Conservation (phyloP, 92 coral and sea anemone genomes). For the Palythoa grandiflora region DNA sequence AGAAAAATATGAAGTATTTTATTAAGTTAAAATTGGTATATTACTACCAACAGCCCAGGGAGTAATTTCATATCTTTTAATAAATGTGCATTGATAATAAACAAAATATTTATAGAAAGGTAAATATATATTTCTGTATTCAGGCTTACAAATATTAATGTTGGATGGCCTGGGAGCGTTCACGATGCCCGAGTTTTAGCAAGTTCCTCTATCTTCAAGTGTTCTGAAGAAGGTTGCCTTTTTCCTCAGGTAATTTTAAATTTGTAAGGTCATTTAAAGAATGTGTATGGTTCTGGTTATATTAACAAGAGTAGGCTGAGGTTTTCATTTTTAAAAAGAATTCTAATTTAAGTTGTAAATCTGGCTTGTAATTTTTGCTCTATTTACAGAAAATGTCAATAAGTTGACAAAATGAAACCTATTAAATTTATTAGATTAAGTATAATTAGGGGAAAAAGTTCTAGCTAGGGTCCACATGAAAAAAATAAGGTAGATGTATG, state of each 20-base stretch:
- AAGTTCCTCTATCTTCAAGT: constrained; percentile 15
- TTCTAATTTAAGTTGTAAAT: too few relatives aligned
- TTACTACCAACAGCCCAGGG: not conserved
- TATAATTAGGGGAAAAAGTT: not conserved
- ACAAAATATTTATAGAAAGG: not conserved
- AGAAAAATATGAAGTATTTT: not conserved
- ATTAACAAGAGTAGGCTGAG: not conserved
- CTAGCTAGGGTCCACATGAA: not conserved
- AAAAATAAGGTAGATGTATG: not conserved
- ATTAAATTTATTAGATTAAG: too few relatives aligned
- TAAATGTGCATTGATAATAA: constrained; percentile 6
- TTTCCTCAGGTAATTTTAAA: constrained; percentile 13
- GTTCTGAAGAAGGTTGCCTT: not conserved
- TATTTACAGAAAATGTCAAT: too few relatives aligned
- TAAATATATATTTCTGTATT: not conserved
- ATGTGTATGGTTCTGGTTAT: constrained; percentile 1
- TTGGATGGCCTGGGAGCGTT: constrained; percentile 16
- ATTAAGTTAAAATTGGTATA: not conserved
- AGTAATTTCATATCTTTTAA: not conserved
- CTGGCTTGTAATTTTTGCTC: too few relatives aligned
- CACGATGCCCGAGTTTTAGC: constrained; percentile 5
- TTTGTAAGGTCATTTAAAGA: not conserved
- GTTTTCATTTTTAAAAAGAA: too few relatives aligned
- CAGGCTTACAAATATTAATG: constrained; percentile 14
- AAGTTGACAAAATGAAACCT: not conserved